Evolutionary conservation across 2,113 vertebrate genomes (phyloP).

Genomic region (Lycaon pictus): DNA sequence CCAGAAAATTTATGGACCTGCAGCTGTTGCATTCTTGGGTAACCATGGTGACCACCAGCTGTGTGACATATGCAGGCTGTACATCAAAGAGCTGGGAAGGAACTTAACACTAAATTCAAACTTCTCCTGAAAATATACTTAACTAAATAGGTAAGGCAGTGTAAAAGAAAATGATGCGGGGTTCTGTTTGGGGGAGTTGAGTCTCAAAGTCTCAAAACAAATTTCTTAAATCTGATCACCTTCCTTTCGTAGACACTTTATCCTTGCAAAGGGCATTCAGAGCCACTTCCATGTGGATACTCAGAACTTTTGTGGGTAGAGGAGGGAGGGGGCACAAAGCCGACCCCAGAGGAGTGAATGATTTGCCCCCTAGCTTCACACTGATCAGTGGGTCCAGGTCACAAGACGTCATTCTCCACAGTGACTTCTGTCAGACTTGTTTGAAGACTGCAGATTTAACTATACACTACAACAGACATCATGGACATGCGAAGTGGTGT

Average conservation of each 20-base stretch:
- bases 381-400: neutral
- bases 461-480: neutral
- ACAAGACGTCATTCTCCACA: neutral
- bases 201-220: neutral
- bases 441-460: neutral
- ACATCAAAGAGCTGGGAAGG: slow-evolving; percentile 24
- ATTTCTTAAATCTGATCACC: slow-evolving; percentile 36
- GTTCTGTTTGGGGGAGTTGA: neutral
- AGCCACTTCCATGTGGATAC: neutral
- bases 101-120: neutral
- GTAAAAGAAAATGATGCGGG: neutral
- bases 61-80: neutral
- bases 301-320: neutral
- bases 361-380: neutral
- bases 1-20: slow-evolving; percentile 46
- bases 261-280: neutral
- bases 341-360: neutral
- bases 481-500: neutral
- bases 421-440: neutral
- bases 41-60: slow-evolving; percentile 50
- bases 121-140: slow-evolving; percentile 60
- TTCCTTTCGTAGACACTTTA: slow-evolving; percentile 21
- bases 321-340: neutral
- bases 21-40: neutral
- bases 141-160: neutral